These are phyloP conservation scores for Cotesia glomerata DNA, from an alignment of 1,140 invertebrate species.

Conservation along the genomic window DNA sequence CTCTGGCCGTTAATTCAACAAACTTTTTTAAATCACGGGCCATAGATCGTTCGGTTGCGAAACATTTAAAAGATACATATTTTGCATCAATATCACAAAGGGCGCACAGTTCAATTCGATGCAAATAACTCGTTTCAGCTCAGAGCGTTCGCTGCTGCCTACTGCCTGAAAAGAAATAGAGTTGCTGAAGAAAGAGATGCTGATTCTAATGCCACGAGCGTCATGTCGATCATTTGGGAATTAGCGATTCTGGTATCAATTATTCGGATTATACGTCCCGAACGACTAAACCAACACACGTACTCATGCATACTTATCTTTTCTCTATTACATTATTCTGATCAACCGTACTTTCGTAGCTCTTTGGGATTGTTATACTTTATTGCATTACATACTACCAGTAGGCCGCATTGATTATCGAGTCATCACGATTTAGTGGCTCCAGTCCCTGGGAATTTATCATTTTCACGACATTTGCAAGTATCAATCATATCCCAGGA, in stretches of 20 bases:
- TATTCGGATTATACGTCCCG: slow-evolving; percentile 28
- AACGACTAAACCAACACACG: not conserved
- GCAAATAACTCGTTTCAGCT: slow-evolving; percentile 60
- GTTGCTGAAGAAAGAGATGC: not conserved
- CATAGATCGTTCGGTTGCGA: not conserved
- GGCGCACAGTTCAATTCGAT: slow-evolving; percentile 60
- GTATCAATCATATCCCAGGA: slow-evolving; percentile 1
- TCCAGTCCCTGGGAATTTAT: slow-evolving; percentile 25
- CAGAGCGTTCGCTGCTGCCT: not conserved
- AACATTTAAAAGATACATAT: not conserved
- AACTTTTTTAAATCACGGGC: not conserved
- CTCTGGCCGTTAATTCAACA: too few relatives aligned
- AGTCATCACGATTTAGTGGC: slow-evolving; percentile 5
- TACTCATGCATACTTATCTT: not conserved
- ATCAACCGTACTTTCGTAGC: not conserved
- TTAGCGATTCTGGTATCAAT: slow-evolving; percentile 33
- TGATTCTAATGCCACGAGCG: slow-evolving; percentile 28
- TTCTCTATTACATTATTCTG: not conserved
- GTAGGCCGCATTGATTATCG: not conserved
- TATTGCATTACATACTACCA: too few relatives aligned
- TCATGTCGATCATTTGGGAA: slow-evolving; percentile 31
- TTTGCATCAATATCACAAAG: not conserved
- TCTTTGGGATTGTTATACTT: too few relatives aligned
- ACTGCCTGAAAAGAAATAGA: too few relatives aligned
- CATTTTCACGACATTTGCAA: slow-evolving; percentile 16